Base-by-base conservation (phyloP, 2,888 invertebrate species). In the Andrena hattorfiana region DNA sequence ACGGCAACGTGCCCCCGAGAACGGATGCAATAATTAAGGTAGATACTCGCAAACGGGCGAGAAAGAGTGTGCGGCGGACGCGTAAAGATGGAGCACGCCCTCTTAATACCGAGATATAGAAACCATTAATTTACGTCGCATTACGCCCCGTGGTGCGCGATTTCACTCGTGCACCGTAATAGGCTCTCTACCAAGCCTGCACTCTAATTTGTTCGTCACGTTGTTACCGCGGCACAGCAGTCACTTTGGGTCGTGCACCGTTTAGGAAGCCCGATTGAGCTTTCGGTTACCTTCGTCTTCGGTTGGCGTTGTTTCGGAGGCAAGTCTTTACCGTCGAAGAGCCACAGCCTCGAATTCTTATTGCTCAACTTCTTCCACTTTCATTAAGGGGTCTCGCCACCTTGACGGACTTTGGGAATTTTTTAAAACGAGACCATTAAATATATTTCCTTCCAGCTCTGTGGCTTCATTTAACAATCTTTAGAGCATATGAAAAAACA, bases 91-190 rank as follows among this genome's bases (percentile, higher is more conserved):
- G 74, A 76, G 83, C 54, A 67, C 69, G 48, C 77, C 63, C 74
- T 59, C 79, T 86, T 83, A 86, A 83, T 84, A 77, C 81, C 79
- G 75, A 78, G 86, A 87, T 88, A 84, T 72, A 85, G 69, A 87
- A 89, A 83, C 85, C 88, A 85, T 90, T 89, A 89, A 90, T 91
- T 91, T 89, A 84, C 83, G 84, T 90, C 85, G 79, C 86, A 85
- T 87, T 88, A 85, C 70, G 85, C 68, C 28, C 74, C 59, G 23
- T 30, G 62, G 62, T 67, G 66, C 62, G 26, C 63, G 79, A 80
- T 83, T 80, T 77, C 79, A 73, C 35, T 59, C 28, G 69, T 66
- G 60, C 62, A 30, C 56, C 51, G 83, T 89, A 85, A 85, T 88
- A 88, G 88, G 80, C 83, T 67, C 77, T 69, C 49, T 74, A 63